Percentiles rank a stretch among this genome's conserved stretches.
phyloP scores from a whole-genome alignment of 2,888 invertebrate genomes.

The Drosophila seclusa region DNA sequence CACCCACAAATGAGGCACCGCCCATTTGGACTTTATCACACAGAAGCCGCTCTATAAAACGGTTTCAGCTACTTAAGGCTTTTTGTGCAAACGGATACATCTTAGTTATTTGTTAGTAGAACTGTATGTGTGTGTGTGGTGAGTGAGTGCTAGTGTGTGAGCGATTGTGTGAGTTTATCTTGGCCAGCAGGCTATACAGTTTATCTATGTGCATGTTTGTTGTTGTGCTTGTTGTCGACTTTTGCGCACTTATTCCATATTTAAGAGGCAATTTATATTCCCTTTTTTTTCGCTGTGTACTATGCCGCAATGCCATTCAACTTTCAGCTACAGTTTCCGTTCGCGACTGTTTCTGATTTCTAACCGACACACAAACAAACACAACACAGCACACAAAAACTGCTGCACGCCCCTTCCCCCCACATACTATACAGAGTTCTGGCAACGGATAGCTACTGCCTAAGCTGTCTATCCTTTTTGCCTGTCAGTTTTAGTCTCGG shows the following conservation, averaged over 20 bases:
- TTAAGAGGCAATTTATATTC: conserved; percentile 85
- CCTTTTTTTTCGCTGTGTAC: conserved; percentile 67
- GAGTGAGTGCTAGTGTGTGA: neutral
- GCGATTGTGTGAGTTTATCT: conserved; percentile 67
- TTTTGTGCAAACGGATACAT: conserved; percentile 61
- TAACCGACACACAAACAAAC: conserved; percentile 24
- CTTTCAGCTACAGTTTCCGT: conserved; percentile 79
- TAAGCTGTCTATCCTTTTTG: conserved; percentile 61
- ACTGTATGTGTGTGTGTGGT: neutral
- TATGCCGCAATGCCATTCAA: conserved; percentile 73
- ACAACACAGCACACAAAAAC: conserved; percentile 27
- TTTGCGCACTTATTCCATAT: conserved; percentile 82
- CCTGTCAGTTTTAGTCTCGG: conserved; percentile 59
- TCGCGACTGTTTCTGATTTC: conserved; percentile 75
- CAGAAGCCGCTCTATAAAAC: conserved; percentile 35
- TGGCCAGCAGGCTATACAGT: conserved; percentile 74
- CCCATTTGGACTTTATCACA: conserved; percentile 77
- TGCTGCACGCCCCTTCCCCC: conserved; percentile 41
- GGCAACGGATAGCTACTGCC: conserved; percentile 30
- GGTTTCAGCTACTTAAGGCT: conserved; percentile 53
- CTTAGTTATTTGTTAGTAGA: conserved; percentile 56
- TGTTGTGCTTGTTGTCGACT: conserved; percentile 61
- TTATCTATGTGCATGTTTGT: conserved; percentile 80
- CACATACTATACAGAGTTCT: conserved; percentile 17
- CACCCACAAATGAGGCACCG: conserved; percentile 50